Percentiles rank a stretch among this genome's conserved stretches.
Evolutionary conservation across 2,888 invertebrate species (phyloP).

Genomic region (Holacanthella duospinosa): DNA sequence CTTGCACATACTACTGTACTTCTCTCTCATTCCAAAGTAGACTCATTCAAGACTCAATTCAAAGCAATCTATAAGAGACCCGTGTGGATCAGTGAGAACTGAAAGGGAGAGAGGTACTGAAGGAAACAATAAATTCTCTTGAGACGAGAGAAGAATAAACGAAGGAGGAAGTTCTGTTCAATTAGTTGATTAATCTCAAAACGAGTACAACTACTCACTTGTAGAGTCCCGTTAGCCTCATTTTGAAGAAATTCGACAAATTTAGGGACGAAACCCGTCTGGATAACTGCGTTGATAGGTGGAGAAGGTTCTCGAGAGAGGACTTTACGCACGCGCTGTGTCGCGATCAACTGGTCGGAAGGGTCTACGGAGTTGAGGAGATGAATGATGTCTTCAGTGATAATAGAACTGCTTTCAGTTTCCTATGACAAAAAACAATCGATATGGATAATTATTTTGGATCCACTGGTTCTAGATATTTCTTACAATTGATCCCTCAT

Average conservation of each 20-base stretch:
- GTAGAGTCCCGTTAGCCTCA: constrained; percentile 70
- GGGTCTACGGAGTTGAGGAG: constrained; percentile 65
- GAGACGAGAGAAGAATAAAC: not conserved
- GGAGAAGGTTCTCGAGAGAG: constrained; percentile 91
- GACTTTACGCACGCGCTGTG: constrained; percentile 85
- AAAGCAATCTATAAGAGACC: too few relatives aligned
- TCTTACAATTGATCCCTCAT: constrained; percentile 8
- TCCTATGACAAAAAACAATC: constrained; percentile 16
- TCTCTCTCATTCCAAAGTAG: not conserved
- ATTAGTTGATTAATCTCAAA: too few relatives aligned
- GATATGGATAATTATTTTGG: not conserved
- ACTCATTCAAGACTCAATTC: too few relatives aligned
- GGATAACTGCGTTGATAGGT: constrained; percentile 92
- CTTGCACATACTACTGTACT: not conserved
- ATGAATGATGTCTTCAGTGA: constrained; percentile 73
- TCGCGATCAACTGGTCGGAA: constrained; percentile 71
- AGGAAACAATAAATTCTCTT: not conserved
- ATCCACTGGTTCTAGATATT: not conserved
- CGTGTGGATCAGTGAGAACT: too few relatives aligned
- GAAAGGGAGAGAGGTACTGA: too few relatives aligned
- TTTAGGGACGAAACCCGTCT: constrained; percentile 83
- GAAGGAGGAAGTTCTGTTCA: not conserved
- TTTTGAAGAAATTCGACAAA: constrained; percentile 84
- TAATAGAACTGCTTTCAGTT: constrained; percentile 41
- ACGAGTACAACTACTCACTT: too few relatives aligned